Evolutionary conservation across 1,140 invertebrate species (phyloP).

Genomic region (Choristoneura fumiferana): DNA sequence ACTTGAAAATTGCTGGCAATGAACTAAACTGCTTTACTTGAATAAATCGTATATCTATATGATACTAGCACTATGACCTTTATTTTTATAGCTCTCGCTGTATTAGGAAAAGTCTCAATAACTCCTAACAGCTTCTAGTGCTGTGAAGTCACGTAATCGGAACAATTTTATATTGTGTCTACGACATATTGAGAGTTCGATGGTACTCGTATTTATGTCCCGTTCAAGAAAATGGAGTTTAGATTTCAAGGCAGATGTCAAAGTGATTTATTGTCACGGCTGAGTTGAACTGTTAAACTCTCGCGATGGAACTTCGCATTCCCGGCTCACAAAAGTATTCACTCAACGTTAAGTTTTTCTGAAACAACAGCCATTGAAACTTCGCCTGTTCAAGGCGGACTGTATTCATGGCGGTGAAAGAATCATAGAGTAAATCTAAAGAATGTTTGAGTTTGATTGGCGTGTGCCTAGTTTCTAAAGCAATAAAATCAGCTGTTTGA

Average conservation of each 20-base stretch:
- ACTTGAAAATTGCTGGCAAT: no score
- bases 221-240: slow-evolving; percentile 1
- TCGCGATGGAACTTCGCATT: slow-evolving; percentile 40
- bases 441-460: background rate
- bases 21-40: no score
- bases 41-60: no score
- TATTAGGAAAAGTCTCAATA: no score
- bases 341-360: slow-evolving; percentile 39
- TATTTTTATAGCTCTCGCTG: no score
- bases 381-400: slow-evolving; percentile 31
- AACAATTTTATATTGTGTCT: background rate
- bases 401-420: background rate
- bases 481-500: no score
- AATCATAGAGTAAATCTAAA: background rate
- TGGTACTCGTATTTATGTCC: slow-evolving; percentile 1
- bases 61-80: no score
- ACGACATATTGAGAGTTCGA: background rate
- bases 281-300: slow-evolving; percentile 25
- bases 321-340: slow-evolving; percentile 41
- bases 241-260: slow-evolving; percentile 4
- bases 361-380: slow-evolving; percentile 40
- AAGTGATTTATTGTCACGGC: slow-evolving; percentile 12
- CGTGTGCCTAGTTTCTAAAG: no score
- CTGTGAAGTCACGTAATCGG: slow-evolving; percentile 11
- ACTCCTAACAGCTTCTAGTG: background rate